Percentiles rank a stretch among this genome's conserved stretches.
Evolutionary conservation across 2,797 vertebrate genomes (phyloP).

Genomic region (Pseudochirops cupreus): DNA sequence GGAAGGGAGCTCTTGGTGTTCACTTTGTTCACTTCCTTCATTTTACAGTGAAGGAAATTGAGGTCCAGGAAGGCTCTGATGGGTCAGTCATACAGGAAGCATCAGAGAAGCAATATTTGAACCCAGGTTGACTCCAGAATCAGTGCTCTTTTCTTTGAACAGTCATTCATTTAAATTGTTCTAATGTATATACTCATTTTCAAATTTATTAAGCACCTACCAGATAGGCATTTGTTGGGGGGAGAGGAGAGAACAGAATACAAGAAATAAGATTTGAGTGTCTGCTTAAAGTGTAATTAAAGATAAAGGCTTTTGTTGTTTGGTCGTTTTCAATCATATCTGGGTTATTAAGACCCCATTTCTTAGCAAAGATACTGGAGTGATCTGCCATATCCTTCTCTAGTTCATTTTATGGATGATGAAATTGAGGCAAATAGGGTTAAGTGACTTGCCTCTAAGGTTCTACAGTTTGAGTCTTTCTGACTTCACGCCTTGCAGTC

Average conservation of each 20-base stretch:
- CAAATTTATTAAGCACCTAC: neutral
- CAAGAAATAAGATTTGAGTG: neutral
- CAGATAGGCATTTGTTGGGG: neutral
- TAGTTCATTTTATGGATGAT: neutral
- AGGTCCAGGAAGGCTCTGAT: neutral
- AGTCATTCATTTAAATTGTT: neutral
- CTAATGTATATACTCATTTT: neutral
- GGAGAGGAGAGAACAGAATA: neutral
- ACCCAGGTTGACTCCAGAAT: neutral
- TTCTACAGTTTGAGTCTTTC: neutral
- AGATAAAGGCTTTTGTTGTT: neutral
- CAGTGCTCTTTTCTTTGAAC: neutral
- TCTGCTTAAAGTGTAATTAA: neutral
- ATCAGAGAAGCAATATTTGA: neutral
- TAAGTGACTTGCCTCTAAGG: neutral
- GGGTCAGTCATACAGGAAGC: neutral
- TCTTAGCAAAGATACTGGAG: neutral
- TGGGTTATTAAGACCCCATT: neutral
- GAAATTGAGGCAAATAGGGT: neutral
- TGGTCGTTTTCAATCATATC: neutral
- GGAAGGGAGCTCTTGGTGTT: neutral
- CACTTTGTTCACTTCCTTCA: neutral
- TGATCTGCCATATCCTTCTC: neutral
- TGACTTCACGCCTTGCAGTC: neutral
- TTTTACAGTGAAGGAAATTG: neutral